These are phyloP conservation scores for Neomonachus schauinslandi DNA, from an alignment of 2,113 vertebrate genomes.

Conservation along the genomic window DNA sequence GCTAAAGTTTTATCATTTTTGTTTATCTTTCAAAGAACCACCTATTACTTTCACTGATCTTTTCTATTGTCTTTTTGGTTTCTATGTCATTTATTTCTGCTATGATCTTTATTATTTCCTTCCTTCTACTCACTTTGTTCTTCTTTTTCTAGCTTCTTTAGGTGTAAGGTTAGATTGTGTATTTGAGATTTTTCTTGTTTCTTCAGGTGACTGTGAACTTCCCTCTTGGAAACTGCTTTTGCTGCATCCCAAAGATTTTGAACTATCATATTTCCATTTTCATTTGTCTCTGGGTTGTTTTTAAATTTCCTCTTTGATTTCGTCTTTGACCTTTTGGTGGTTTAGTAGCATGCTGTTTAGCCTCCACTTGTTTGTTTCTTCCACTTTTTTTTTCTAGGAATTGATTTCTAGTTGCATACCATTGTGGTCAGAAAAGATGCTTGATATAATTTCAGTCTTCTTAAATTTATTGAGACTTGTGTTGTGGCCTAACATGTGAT, in stretches of 20 bases:
- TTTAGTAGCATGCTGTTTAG: not conserved
- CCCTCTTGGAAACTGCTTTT: not conserved
- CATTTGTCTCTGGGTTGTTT: not conserved
- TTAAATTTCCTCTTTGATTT: not conserved
- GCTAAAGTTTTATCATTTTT: not conserved
- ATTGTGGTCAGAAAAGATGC: not conserved
- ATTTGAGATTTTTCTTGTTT: not conserved
- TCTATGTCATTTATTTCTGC: not conserved
- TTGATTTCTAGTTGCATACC: not conserved
- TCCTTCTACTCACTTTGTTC: not conserved
- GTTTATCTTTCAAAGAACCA: not conserved
- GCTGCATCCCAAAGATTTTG: not conserved
- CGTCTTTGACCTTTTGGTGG: not conserved
- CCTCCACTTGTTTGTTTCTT: not conserved
- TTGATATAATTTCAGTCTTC: not conserved
- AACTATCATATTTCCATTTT: not conserved
- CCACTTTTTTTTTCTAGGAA: not conserved
- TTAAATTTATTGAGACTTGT: not conserved
- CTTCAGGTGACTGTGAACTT: not conserved
- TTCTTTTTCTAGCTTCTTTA: not conserved
- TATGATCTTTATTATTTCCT: not conserved
- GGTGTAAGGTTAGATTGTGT: not conserved
- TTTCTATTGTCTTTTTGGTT: not conserved
- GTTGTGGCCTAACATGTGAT: not conserved
- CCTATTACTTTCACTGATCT: not conserved